Conservation (phyloP, 2,113 vertebrate genomes). For the Alosa alosa region DNA sequence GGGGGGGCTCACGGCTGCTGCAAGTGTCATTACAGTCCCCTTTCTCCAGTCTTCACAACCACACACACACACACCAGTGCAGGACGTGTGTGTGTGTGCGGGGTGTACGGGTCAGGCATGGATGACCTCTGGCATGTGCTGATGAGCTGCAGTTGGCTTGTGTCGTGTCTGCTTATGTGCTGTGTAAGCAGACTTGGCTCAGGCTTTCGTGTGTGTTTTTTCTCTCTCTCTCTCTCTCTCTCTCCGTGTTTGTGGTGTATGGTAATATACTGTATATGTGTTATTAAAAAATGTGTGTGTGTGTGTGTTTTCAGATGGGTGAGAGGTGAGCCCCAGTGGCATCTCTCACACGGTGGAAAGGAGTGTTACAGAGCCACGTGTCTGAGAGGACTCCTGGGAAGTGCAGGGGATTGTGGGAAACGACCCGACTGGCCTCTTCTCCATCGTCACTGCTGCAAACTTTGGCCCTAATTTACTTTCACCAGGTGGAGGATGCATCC, state of each 20-base stretch:
- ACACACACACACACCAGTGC: neutral
- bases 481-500: neutral
- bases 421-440: neutral
- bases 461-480: neutral
- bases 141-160: neutral
- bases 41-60: neutral
- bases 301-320: neutral
- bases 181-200: too few species aligned
- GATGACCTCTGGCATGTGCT: too few species aligned
- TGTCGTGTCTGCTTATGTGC: neutral
- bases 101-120: neutral
- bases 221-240: too few species aligned
- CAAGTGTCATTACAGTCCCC: neutral
- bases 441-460: neutral
- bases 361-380: neutral
- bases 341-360: neutral
- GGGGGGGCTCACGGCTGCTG: neutral
- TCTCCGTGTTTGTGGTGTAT: too few species aligned
- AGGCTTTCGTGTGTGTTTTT: too few species aligned
- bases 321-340: neutral
- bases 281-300: too few species aligned
- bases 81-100: neutral
- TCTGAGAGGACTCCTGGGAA: neutral
- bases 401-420: neutral
- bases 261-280: too few species aligned